These are phyloP conservation scores for Chaetura pelagica DNA, from an alignment of 2,113 vertebrate species.

Conservation along the genomic window DNA sequence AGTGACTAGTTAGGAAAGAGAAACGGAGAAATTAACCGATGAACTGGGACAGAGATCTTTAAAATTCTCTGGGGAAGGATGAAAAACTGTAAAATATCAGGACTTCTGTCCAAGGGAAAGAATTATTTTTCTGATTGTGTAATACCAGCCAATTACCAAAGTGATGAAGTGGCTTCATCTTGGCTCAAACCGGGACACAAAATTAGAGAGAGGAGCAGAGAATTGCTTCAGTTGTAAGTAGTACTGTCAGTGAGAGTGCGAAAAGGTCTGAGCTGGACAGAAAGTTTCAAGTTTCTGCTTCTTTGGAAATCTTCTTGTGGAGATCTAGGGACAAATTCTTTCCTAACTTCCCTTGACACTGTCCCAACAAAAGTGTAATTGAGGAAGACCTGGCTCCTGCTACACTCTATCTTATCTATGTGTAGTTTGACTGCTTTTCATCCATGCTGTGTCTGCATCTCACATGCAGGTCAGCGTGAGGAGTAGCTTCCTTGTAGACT, in stretches of 20 bases:
- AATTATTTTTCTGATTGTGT: background rate
- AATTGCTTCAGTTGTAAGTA: slow-evolving; percentile 10
- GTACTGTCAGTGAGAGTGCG: background rate
- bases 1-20: background rate
- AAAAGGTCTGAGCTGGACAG: background rate
- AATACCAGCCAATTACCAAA: background rate
- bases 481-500: background rate
- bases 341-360: background rate
- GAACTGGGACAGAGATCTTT: background rate
- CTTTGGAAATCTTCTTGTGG: background rate
- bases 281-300: background rate
- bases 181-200: background rate
- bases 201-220: background rate
- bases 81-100: background rate
- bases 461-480: background rate
- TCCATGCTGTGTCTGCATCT: background rate
- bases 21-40: background rate
- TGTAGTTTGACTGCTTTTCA: background rate
- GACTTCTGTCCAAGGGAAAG: background rate
- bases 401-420: background rate
- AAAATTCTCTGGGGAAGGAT: background rate
- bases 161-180: too few relatives aligned
- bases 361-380: background rate
- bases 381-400: background rate
- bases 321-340: background rate